These are phyloP conservation scores for human (Homo sapiens) DNA, from an alignment of 2,113 vertebrate species.

Conservation along the genomic window GRCh38 chr4:63843001-63843500, in stretches of 20 bases:
- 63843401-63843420: not conserved
- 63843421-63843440: not conserved
- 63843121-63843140: not conserved
- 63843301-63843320: not conserved
- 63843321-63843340: not conserved
- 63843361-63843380: not conserved
- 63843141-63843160: not conserved
- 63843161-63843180: not conserved
- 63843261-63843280: not conserved
- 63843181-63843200: not conserved
- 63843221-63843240: not conserved
- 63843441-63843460: too few relatives aligned
- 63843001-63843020: not conserved
- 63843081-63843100: not conserved
- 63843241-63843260: not conserved
- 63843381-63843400: not conserved
- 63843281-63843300: not conserved
- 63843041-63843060: not conserved
- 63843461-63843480: too few relatives aligned
- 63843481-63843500: too few relatives aligned
- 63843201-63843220: not conserved
- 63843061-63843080: not conserved
- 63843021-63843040: not conserved
- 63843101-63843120: not conserved
- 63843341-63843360: not conserved